Percentiles rank a stretch among this genome's conserved stretches.
Conservation (phyloP, 2,113 vertebrate genomes). For the Chamaea fasciata region DNA sequence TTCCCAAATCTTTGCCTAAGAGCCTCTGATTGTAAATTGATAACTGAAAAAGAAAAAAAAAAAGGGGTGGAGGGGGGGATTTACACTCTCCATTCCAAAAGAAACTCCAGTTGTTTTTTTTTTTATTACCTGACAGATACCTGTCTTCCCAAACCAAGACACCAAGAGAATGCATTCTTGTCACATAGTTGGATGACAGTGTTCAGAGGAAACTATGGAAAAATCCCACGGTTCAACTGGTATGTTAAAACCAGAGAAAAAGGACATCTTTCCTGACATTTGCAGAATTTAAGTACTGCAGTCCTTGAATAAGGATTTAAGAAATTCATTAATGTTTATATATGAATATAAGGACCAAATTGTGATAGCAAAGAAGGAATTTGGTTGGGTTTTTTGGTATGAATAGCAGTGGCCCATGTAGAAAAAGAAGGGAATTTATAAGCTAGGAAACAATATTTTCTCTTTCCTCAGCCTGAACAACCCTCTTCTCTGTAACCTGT, state of each 20-base stretch:
- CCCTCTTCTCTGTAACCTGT: neutral
- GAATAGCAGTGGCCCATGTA: rapidly evolving
- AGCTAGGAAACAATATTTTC: neutral
- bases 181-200: neutral
- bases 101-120: too few species aligned
- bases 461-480: neutral
- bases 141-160: too few species aligned
- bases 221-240: neutral
- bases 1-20: too few species aligned
- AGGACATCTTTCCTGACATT: neutral
- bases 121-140: too few species aligned
- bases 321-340: neutral
- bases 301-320: neutral
- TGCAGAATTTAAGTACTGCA: neutral
- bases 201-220: neutral
- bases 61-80: too few species aligned
- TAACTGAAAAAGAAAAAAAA: too few species aligned
- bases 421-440: neutral
- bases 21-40: too few species aligned
- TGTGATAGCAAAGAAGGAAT: neutral
- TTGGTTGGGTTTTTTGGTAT: rapidly evolving
- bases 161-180: neutral
- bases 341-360: neutral
- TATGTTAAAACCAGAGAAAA: neutral
- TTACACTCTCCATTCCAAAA: too few species aligned